Conservation (phyloP, 2,797 vertebrate species). For the Cuniculus paca region DNA sequence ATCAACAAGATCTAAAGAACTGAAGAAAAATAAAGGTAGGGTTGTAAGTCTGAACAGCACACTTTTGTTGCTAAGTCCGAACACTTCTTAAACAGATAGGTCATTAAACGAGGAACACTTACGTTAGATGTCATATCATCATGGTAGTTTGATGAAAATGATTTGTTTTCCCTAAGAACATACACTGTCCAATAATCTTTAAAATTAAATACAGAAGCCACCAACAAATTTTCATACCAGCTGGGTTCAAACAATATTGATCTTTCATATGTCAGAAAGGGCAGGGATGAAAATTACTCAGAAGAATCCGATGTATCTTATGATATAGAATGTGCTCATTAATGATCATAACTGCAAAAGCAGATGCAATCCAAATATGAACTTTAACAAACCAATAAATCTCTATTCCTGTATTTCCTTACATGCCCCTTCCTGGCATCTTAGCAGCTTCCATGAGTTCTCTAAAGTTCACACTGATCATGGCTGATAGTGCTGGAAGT, state of each 20-base stretch:
- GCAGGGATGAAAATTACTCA: background rate
- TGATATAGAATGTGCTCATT: background rate
- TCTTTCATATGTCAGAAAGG: background rate
- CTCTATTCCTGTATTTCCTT: background rate
- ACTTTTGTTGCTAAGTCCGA: background rate
- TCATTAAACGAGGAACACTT: background rate
- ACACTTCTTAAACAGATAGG: background rate
- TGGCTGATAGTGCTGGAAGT: background rate
- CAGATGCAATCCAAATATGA: background rate
- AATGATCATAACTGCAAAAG: background rate
- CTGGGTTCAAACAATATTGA: background rate
- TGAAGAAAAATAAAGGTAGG: background rate
- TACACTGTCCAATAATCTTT: background rate
- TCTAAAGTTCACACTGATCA: background rate
- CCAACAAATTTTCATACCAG: background rate
- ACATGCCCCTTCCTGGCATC: background rate
- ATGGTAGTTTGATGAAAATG: background rate
- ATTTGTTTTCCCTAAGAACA: background rate
- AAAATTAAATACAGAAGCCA: background rate
- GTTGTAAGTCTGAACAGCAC: background rate
- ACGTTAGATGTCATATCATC: background rate
- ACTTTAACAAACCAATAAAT: background rate
- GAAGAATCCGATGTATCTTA: background rate
- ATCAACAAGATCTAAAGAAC: background rate
- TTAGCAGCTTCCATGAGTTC: background rate